Evolutionary conservation across 2,888 invertebrate species (phyloP), one percentile per base, ranked within the genome.

Genomic region (Drosophila prostipennis): DNA sequence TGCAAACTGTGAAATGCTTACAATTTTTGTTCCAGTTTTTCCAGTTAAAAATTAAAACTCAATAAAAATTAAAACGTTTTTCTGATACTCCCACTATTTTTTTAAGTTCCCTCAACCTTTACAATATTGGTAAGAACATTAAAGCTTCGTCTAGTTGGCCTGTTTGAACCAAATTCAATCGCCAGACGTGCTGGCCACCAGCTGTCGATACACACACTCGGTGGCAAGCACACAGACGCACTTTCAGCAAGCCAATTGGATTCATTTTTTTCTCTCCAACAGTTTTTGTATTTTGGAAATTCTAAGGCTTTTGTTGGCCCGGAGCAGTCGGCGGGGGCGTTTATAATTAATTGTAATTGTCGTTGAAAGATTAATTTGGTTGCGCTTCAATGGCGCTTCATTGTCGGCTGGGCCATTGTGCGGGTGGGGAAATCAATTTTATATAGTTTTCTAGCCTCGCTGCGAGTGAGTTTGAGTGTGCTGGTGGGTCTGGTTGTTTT

Each of bases 301-400:
- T 45, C 26, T 75, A 74, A 60, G 67, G 69, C 77, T 68, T 85
- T 78, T 80, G 19, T 19, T 19, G 19, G 19, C 19, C 19, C 19
- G 19, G 19, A 19, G 19, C 19, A 19, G 59, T 46, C 68, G 80
- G 64, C 80, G 87, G 83, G 87, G 86, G 87, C 87, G 84, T 86
- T 80, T 89, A 82, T 89, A 89, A 89, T 89, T 89, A 89, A 89
- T 89, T 89, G 88, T 89, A 87, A 89, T 89, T 89, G 86, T 81
- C 89, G 89, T 84, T 89, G 88, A 89, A 81, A 89, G 89, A 89
- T 89, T 89, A 89, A 89, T 89, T 88, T 89, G 88, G 80, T 83
- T 89, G 81, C 81, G 83, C 81, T 88, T 78, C 84, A 81, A 83
- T 84, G 85, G 88, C 87, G 88, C 83, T 86, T 85, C 80, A 87